Percentiles rank a stretch among this genome's conserved stretches.
These are phyloP conservation scores for Escarpia spicata DNA, from an alignment of 2,888 invertebrate genomes.

Conservation along the genomic window DNA sequence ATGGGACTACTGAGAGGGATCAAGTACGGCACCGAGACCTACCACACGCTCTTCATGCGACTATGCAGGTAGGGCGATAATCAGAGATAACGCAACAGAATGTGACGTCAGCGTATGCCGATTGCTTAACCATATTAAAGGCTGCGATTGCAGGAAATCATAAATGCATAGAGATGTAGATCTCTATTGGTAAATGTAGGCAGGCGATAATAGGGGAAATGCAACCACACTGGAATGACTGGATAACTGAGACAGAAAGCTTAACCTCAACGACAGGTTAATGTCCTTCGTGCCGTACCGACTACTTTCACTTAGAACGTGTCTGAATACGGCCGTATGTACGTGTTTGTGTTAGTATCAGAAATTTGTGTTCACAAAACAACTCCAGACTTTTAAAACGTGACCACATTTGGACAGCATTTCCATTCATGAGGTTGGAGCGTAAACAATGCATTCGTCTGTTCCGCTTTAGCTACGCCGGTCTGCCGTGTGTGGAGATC, in stretches of 20 bases:
- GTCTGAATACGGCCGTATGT: too few relatives aligned
- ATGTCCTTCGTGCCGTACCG: too few relatives aligned
- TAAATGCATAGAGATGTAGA: background rate
- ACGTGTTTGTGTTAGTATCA: too few relatives aligned
- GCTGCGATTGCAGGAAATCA: background rate
- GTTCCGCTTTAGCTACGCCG: conserved; percentile 59
- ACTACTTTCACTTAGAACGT: background rate
- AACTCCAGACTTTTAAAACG: too few relatives aligned
- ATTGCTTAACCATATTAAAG: background rate
- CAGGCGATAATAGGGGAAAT: background rate
- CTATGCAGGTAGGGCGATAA: conserved; percentile 50
- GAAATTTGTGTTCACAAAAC: too few relatives aligned
- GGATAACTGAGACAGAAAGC: too few relatives aligned
- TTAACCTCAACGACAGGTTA: too few relatives aligned
- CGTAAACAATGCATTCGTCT: background rate
- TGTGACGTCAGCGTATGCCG: background rate
- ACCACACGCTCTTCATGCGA: conserved; percentile 65
- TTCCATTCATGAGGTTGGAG: background rate
- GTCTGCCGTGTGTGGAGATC: conserved; percentile 62
- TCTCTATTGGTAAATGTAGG: background rate
- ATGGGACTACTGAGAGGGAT: conserved; percentile 64
- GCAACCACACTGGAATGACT: background rate
- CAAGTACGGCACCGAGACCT: conserved; percentile 66
- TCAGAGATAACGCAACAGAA: background rate
- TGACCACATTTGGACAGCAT: background rate